phyloP scores from a whole-genome alignment of 2,113 vertebrate genomes.

The Pitta sordida region DNA sequence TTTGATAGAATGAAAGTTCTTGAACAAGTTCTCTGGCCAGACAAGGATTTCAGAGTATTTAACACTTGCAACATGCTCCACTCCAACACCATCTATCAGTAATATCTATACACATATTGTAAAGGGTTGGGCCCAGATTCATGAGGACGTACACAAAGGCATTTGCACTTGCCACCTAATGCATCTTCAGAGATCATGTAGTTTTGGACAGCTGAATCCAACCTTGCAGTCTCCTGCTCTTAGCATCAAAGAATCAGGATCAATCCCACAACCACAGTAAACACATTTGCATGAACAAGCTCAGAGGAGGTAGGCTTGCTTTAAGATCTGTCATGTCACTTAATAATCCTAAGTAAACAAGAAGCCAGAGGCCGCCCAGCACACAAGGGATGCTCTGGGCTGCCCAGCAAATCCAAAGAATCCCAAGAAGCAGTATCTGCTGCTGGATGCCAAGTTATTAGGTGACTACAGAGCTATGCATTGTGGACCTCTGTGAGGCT shows the following conservation, averaged over 20 bases:
- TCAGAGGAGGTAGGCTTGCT: slow-evolving; percentile 49
- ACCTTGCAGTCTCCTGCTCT: not conserved
- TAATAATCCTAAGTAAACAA: not conserved
- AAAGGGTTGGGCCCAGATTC: not conserved
- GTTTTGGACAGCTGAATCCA: not conserved
- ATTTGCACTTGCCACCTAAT: not conserved
- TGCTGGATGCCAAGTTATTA: not conserved
- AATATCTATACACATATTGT: not conserved
- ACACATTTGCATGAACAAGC: not conserved
- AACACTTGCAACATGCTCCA: slow-evolving; percentile 18
- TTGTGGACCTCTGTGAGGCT: not conserved
- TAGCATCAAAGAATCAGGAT: not conserved
- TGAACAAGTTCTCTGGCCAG: slow-evolving; percentile 34
- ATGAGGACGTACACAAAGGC: not conserved
- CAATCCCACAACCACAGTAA: not conserved
- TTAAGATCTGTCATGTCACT: not conserved
- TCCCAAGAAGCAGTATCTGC: not conserved
- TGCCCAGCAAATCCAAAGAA: slow-evolving; percentile 52
- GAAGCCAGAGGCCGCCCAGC: not conserved
- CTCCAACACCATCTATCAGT: not conserved
- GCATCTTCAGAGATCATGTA: not conserved
- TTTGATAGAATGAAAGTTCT: slow-evolving; percentile 29
- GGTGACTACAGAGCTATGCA: slow-evolving; percentile 38
- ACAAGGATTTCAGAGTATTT: slow-evolving; percentile 16
- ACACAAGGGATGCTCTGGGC: not conserved